Percentiles rank a stretch among this genome's conserved stretches.
Conservation (phyloP, 2,797 vertebrate species). For the Chromis chromis region DNA sequence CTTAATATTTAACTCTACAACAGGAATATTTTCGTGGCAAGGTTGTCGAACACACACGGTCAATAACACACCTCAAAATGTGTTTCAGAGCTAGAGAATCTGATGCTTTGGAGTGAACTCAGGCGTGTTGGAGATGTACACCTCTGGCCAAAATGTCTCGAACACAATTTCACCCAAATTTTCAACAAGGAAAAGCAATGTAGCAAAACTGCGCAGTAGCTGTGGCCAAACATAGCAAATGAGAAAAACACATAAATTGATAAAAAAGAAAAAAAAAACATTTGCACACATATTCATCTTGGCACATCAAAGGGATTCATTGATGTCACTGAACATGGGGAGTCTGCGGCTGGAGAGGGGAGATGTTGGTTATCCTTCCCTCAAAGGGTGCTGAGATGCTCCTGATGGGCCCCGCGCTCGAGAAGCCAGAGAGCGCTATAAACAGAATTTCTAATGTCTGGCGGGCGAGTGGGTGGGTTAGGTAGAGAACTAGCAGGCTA, state of each 20-base stretch:
- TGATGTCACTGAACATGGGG: conserved; percentile 86
- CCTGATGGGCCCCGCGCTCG: conserved; percentile 82
- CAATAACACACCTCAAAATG: conserved; percentile 13
- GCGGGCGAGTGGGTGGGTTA: conserved; percentile 80
- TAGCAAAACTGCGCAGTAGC: conserved; percentile 51
- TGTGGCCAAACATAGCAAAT: conserved; percentile 74
- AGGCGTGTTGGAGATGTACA: conserved; percentile 40
- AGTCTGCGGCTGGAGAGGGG: conserved; percentile 75
- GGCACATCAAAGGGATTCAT: conserved; percentile 87
- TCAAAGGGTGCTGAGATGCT: conserved; percentile 85
- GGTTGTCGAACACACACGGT: neutral
- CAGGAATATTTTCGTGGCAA: conserved; percentile 6
- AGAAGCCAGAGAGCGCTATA: conserved; percentile 85
- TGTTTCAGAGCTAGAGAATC: conserved; percentile 12
- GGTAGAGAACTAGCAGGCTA: conserved; percentile 78
- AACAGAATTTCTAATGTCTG: conserved; percentile 89
- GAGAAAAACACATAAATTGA: conserved; percentile 86
- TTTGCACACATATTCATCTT: conserved; percentile 84
- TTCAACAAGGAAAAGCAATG: conserved; percentile 49
- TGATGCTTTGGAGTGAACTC: conserved; percentile 9
- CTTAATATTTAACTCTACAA: conserved; percentile 17
- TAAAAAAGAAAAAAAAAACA: conserved; percentile 72
- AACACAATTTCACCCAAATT: conserved; percentile 31
- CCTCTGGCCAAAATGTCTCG: conserved; percentile 20
- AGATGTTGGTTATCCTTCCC: conserved; percentile 84